phyloP scores from a whole-genome alignment of 2,888 invertebrate species.

The Oscheius sp. region DNA sequence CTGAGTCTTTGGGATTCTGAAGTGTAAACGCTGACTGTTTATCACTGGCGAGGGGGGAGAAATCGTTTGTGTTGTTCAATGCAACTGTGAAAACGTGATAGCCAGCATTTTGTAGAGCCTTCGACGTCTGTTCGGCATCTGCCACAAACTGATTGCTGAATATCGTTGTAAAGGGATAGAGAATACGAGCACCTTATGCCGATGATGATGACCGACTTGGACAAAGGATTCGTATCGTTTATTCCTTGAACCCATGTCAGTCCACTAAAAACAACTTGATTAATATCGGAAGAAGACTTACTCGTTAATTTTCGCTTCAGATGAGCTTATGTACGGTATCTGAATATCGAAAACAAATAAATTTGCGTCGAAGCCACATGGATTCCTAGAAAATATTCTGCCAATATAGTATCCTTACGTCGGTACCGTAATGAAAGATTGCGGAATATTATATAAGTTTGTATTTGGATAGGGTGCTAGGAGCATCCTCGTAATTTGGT shows the following conservation, averaged over 20 bases:
- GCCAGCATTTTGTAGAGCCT: not conserved
- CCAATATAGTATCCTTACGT: not conserved
- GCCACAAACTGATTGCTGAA: conserved; percentile 1
- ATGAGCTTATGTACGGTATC: too few relatives aligned
- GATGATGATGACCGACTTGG: conserved; percentile 2
- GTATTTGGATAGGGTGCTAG: not conserved
- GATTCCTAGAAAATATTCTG: not conserved
- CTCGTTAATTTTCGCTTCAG: conserved; percentile 6
- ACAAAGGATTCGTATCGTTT: not conserved
- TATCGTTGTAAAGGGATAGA: not conserved
- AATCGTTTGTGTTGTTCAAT: conserved; percentile 4
- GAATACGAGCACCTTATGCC: conserved; percentile 8
- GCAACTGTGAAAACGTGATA: conserved; percentile 17
- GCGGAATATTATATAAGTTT: not conserved
- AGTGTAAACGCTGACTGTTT: not conserved
- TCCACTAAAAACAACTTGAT: not conserved
- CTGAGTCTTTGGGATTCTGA: not conserved
- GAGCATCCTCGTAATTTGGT: not conserved
- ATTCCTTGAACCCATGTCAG: too few relatives aligned
- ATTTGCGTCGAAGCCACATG: not conserved
- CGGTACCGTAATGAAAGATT: not conserved
- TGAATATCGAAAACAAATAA: not conserved
- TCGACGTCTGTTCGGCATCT: not conserved
- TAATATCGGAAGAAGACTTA: not conserved
- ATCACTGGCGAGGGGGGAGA: conserved; percentile 7